A percentile compares a stretch with the other conserved stretches of the same genome.
Conservation (phyloP, 1,140 invertebrate genomes). For the Drosophila arawakana region DNA sequence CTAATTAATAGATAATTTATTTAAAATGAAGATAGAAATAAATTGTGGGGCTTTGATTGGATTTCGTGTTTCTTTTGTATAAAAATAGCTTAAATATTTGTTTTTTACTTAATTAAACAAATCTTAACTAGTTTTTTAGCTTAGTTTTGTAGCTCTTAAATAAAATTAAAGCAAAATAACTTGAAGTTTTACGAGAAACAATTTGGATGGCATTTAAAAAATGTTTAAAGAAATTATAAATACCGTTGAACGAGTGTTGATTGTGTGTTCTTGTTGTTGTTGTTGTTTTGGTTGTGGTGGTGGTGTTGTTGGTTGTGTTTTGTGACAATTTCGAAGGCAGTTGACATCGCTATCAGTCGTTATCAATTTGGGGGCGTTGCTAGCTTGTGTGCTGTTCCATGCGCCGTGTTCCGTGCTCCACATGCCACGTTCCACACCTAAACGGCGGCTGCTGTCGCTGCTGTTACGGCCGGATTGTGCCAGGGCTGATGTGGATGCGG, state of each 20-base stretch:
- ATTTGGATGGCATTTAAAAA: conserved; percentile 33
- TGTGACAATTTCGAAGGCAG: conserved; percentile 16
- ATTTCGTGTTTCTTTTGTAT: too few species aligned
- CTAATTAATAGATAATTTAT: too few species aligned
- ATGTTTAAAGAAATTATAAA: conserved; percentile 71
- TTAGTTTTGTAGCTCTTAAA: too few species aligned
- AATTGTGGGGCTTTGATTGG: too few species aligned
- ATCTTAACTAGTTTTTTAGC: too few species aligned
- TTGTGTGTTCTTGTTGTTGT: conserved; percentile 63
- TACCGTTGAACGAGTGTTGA: conserved; percentile 75
- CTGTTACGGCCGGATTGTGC: conserved; percentile 82
- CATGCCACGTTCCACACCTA: conserved; percentile 36
- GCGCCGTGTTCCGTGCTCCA: conserved; percentile 8
- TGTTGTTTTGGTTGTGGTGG: conserved; percentile 46
- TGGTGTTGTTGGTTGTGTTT: conserved; percentile 44
- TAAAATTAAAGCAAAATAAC: background rate
- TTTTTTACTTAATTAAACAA: too few species aligned
- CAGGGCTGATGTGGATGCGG: conserved; percentile 83
- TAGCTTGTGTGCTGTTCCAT: background rate
- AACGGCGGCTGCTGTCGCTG: conserved; percentile 80
- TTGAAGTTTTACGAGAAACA: background rate
- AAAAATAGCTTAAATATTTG: too few species aligned
- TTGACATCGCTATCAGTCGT: conserved; percentile 11
- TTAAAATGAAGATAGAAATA: too few species aligned
- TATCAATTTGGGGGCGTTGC: conserved; percentile 27